Base-by-base conservation (phyloP, 92 coral and sea anemone genomes). In the Porites lobata region DNA sequence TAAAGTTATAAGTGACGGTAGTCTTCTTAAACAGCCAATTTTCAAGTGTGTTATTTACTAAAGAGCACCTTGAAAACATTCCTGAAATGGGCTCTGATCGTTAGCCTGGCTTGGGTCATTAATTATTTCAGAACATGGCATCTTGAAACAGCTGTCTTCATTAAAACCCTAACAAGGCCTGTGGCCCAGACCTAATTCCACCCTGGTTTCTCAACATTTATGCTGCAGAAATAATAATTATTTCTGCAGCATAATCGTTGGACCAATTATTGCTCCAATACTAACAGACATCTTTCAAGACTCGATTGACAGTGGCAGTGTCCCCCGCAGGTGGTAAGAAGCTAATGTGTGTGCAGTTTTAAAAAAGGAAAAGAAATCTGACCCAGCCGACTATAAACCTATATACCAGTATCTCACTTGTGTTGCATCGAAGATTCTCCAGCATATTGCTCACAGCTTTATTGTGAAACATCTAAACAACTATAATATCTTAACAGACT, bases 111-210 rank as follows among this genome's bases (percentile, higher is more conserved):
- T 78, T 58, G 50, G 85, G 17, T 47, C 65, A 32, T 50, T 78
- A n/a, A 80, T 8, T 38, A 65, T 26, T 38, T 38, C 62, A 22
- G 76, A 24, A 8, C 32, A 64, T 12, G 90, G 86, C 22, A 78
- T 86, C 65, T 13, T 70, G 15, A 72, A 53, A 38, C 87, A 69
- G 53, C 29, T 87, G 69, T n/a, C 87, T 4, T 69, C 80, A 8
- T 80, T 86, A 50, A 29, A 87, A 80, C n/a, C 81, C 87, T 12
- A 81, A 87, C 50, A 87, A 87, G 58, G 91, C 91, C 19, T 68
- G 59, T 53, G 81, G 91, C 29, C 91, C 87, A 10, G 72, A 52
- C 78, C 79, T 53, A 29, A 57, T 81, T 24, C 86, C 90, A 9
- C 86, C 90, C 14, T 90, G 81, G 86, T 78, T 85, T 59, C 67